phyloP scores from a whole-genome alignment of 53 echinoderm and acorn worm species.

The Stichopus horrens region DNA sequence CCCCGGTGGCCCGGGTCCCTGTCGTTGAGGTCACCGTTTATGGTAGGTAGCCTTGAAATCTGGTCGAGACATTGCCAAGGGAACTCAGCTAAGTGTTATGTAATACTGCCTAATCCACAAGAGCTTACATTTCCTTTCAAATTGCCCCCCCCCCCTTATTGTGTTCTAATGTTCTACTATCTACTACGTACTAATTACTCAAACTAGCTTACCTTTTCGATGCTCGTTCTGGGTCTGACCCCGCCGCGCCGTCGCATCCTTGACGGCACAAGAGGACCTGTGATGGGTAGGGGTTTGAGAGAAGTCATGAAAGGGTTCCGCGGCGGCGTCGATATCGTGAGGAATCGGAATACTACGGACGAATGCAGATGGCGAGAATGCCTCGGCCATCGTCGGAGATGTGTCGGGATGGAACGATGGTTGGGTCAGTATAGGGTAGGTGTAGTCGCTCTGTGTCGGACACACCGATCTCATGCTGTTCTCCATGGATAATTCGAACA shows the following conservation, averaged over 20 bases:
- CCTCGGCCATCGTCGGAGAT: conserved; percentile 27
- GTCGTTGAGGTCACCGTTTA: too few relatives aligned
- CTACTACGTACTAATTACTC: not conserved
- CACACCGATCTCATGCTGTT: conserved; percentile 30
- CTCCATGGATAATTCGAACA: conserved; percentile 6
- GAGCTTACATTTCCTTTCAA: too few relatives aligned
- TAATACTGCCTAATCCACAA: too few relatives aligned
- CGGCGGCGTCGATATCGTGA: not conserved
- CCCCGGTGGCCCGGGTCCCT: too few relatives aligned
- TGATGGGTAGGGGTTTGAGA: conserved; percentile 14
- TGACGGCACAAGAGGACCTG: conserved; percentile 29
- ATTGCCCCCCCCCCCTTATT: too few relatives aligned
- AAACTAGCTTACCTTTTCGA: not conserved
- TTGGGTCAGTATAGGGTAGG: conserved; percentile 15
- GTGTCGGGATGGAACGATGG: conserved; percentile 12
- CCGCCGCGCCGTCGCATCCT: not conserved
- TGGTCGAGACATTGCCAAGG: too few relatives aligned
- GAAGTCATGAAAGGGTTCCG: not conserved
- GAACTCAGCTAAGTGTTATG: too few relatives aligned
- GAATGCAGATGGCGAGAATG: not conserved
- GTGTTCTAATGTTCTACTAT: too few relatives aligned
- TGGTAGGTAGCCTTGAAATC: too few relatives aligned
- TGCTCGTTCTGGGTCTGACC: not conserved
- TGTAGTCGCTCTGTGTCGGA: conserved; percentile 9
- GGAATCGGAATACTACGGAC: conserved; percentile 2